Evolutionary conservation across 2,888 invertebrate genomes (phyloP).

Genomic region (Sympetrum striolatum): DNA sequence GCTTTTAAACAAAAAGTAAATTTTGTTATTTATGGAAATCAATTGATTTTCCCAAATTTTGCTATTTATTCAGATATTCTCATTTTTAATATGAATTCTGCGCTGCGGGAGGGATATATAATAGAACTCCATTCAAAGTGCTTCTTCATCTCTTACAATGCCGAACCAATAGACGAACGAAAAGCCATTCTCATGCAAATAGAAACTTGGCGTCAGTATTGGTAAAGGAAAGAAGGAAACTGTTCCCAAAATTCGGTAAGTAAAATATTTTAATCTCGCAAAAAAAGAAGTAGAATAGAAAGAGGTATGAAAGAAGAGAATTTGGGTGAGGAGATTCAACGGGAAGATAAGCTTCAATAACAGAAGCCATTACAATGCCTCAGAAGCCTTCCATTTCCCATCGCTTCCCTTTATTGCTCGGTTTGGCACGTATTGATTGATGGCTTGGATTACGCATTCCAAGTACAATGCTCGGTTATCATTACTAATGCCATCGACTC

Average conservation of each 20-base stretch:
- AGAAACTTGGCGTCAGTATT: neutral
- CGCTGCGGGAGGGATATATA: neutral
- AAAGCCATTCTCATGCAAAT: neutral
- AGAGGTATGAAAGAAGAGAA: neutral
- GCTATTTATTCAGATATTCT: no score
- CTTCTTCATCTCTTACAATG: neutral
- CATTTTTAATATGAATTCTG: neutral
- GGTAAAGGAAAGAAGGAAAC: neutral
- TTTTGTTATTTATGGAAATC: no score
- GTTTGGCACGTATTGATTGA: neutral
- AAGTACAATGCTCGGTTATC: neutral
- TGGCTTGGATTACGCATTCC: neutral
- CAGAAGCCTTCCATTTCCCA: neutral
- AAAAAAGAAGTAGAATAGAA: no score
- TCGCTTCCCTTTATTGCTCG: neutral
- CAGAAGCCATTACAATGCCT: neutral
- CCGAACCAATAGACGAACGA: neutral
- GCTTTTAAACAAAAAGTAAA: no score
- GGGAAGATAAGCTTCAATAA: neutral
- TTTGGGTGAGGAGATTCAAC: no score
- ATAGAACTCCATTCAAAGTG: neutral
- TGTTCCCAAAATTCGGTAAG: neutral
- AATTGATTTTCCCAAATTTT: no score
- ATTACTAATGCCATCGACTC: neutral
- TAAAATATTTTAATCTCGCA: neutral